Conservation (phyloP, 2,888 invertebrate genomes). For the Ellobium chinense region DNA sequence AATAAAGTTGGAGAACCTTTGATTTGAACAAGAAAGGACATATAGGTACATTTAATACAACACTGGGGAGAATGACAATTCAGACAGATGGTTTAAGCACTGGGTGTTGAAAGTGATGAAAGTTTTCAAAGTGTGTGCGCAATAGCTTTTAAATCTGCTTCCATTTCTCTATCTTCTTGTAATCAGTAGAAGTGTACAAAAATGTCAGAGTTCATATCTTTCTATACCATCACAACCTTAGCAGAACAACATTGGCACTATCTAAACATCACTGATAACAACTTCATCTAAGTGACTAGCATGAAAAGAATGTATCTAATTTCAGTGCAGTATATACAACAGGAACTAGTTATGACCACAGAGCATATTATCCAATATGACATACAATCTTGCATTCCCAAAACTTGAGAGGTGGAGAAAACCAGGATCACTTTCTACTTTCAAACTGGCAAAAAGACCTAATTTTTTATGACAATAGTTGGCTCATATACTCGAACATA, state of each 20-base stretch:
- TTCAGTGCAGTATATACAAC: neutral
- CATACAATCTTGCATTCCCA: too few species aligned
- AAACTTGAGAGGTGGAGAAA: too few species aligned
- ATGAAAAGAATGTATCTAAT: neutral
- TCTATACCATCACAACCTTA: conserved; percentile 15
- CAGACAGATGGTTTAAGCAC: too few species aligned
- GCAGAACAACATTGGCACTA: neutral
- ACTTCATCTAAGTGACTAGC: neutral
- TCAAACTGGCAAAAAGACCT: too few species aligned
- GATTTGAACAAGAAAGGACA: too few species aligned
- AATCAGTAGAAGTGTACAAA: neutral
- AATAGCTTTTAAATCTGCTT: neutral
- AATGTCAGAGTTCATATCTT: neutral
- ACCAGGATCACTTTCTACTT: too few species aligned
- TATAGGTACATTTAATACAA: neutral
- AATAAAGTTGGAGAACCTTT: too few species aligned
- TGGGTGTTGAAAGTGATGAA: neutral
- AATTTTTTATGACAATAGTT: too few species aligned
- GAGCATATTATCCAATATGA: too few species aligned
- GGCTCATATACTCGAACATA: too few species aligned
- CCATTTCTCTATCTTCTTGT: neutral
- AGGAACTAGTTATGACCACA: too few species aligned
- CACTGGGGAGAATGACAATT: too few species aligned
- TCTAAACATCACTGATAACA: conserved; percentile 1
- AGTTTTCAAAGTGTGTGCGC: conserved; percentile 7